phyloP scores from a whole-genome alignment of 2,113 vertebrate genomes.

The Balaenoptera acutorostrata region DNA sequence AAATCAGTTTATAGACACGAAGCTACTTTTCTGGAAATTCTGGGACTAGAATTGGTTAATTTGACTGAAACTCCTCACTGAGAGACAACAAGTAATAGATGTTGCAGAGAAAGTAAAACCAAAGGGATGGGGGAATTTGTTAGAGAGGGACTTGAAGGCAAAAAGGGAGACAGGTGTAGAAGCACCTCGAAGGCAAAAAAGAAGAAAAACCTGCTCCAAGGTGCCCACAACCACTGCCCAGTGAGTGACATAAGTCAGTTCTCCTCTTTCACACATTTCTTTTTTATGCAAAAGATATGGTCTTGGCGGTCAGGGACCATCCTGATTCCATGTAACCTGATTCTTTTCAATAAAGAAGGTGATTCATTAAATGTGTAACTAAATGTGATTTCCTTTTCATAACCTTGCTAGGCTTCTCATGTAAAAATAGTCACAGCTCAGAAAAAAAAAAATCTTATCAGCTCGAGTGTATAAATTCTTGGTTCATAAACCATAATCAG shows the following conservation, averaged over 20 bases:
- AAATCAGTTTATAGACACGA: not conserved
- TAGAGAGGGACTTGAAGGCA: not conserved
- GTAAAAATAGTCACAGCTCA: slow-evolving; percentile 59
- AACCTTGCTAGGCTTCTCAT: slow-evolving; percentile 41
- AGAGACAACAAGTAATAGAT: slow-evolving; percentile 31
- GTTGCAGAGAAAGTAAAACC: slow-evolving; percentile 16
- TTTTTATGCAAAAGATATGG: slow-evolving; percentile 40
- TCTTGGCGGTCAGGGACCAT: slow-evolving; percentile 45
- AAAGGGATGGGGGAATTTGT: not conserved
- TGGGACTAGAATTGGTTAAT: not conserved
- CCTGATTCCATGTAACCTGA: slow-evolving; percentile 55
- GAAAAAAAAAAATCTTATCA: not conserved
- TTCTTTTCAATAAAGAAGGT: slow-evolving; percentile 59
- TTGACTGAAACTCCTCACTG: not conserved
- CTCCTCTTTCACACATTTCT: not conserved
- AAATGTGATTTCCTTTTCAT: slow-evolving; percentile 63
- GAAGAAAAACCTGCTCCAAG: not conserved
- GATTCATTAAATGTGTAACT: slow-evolving; percentile 59
- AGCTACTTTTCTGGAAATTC: not conserved
- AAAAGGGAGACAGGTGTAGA: not conserved
- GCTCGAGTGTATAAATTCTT: slow-evolving; percentile 27
- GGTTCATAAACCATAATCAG: not conserved
- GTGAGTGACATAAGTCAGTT: not conserved
- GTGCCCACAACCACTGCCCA: not conserved
- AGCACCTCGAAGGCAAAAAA: not conserved